These are phyloP conservation scores for Callimorpha dominula DNA, from an alignment of 2,888 invertebrate species.

Conservation along the genomic window DNA sequence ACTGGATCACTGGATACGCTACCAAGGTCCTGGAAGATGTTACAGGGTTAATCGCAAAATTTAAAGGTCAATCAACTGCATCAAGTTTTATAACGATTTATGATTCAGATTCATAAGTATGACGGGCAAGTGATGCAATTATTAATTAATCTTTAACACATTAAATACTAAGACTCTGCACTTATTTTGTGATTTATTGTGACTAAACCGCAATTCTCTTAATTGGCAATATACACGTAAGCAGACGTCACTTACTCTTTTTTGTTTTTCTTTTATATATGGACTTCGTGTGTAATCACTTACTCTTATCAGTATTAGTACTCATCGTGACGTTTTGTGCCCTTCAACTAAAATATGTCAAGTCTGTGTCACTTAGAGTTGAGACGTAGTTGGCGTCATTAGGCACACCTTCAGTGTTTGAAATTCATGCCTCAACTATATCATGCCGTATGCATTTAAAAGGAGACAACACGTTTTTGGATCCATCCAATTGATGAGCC, in stretches of 20 bases:
- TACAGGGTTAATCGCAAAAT: too few relatives aligned
- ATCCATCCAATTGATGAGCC: too few relatives aligned
- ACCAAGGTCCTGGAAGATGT: too few relatives aligned
- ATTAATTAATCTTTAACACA: not conserved
- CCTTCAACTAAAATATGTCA: not conserved
- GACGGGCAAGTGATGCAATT: not conserved
- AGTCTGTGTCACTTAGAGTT: not conserved
- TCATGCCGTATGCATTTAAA: too few relatives aligned
- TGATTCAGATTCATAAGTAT: not conserved
- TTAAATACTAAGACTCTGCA: not conserved
- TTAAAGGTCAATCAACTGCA: not conserved
- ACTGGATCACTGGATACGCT: too few relatives aligned
- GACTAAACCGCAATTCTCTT: not conserved
- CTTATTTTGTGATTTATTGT: not conserved
- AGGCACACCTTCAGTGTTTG: not conserved
- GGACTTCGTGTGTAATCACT: too few relatives aligned
- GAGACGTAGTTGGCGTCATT: not conserved
- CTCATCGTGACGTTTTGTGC: not conserved
- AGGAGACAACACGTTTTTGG: too few relatives aligned
- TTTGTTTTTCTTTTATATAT: too few relatives aligned
- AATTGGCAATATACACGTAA: not conserved
- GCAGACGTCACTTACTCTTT: not conserved
- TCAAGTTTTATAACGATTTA: not conserved
- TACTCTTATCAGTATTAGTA: not conserved
- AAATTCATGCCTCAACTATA: not conserved